Evolutionary conservation across 2,888 invertebrate genomes (phyloP), one percentile per base, ranked within the genome.

Genomic region (Lordiphosa fenestrarum): DNA sequence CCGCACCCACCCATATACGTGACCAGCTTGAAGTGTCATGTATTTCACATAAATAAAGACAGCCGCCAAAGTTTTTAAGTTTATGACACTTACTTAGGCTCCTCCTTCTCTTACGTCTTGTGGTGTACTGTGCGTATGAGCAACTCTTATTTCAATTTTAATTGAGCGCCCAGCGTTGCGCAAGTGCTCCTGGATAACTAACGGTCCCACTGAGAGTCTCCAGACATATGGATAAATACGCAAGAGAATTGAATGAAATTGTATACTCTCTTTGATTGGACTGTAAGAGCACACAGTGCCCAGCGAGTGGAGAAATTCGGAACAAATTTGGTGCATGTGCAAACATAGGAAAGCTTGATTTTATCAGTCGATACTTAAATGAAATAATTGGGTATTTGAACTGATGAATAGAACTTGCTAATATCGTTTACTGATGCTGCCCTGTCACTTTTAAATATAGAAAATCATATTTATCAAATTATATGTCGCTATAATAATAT

Each of bases 161-260:
- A 71, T 69, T 69, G 71, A 44, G 67, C 48, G 63, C 7, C 46
- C 48, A 53, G 73, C 67, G 77, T 59, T 75, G 80, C 75, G 76
- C 78, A 78, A 75, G 71, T 73, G 71, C 73, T 61, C 64, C 71
- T 52, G 37, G 44, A 53, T 66, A 64, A 50, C 53, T 33, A 78
- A 78, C 61, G 54, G 55, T 53, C 47, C 75, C 63, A 50, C 53
- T 2, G 73, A 68, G 74, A 65, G 68, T 19, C 23, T 13, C 4
- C 4, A 6, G 40, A 19, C 78, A 77, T 69, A 76, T 74, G 77
- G 70, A 62, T 51, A 59, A 66, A 55, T 56, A 25, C 49, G 51
- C 51, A 60, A 58, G 73, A 68, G 77, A 73, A 62, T 69, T 62
- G 76, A 53, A 50, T 64, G 77, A 53, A 53, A 77, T 49, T 35